A percentile compares a stretch with the other conserved stretches of the same genome.
These are phyloP conservation scores for Notocelia uddmanniana DNA, from an alignment of 2,888 invertebrate genomes.

Conservation along the genomic window DNA sequence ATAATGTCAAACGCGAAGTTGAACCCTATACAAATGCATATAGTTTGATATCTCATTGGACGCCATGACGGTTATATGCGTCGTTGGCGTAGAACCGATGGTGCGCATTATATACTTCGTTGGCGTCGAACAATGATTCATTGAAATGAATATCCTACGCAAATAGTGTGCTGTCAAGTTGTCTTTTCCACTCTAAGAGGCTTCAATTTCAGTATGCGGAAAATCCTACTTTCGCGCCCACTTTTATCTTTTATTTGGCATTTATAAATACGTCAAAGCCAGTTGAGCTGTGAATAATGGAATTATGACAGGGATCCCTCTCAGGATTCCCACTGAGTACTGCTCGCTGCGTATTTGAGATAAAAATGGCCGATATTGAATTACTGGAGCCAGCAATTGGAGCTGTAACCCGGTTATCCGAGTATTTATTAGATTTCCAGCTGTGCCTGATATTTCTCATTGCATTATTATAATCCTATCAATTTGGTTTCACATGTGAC, in stretches of 20 bases:
- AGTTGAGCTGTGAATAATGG: conserved; percentile 7
- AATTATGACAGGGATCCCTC: not conserved
- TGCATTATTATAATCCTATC: not conserved
- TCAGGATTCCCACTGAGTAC: not conserved
- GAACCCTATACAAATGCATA: too few relatives aligned
- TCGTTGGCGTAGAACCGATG: too few relatives aligned
- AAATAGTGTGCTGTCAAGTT: not conserved
- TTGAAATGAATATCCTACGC: not conserved
- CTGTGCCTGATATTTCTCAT: not conserved
- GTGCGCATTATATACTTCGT: too few relatives aligned
- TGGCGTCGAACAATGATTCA: not conserved
- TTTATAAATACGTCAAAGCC: conserved; percentile 19
- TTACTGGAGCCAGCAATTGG: conserved; percentile 4
- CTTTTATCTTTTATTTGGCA: conserved; percentile 7
- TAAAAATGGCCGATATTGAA: conserved; percentile 17
- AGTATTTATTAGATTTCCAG: conserved; percentile 12
- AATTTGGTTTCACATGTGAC: not conserved
- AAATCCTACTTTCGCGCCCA: not conserved
- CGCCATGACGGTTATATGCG: too few relatives aligned
- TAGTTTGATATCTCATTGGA: too few relatives aligned
- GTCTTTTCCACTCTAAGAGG: not conserved
- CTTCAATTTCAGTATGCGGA: not conserved
- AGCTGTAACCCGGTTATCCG: not conserved
- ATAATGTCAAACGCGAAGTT: too few relatives aligned
- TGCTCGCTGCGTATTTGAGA: conserved; percentile 4